phyloP scores from a whole-genome alignment of 2,888 invertebrate species.

The Rhagonycha lutea region DNA sequence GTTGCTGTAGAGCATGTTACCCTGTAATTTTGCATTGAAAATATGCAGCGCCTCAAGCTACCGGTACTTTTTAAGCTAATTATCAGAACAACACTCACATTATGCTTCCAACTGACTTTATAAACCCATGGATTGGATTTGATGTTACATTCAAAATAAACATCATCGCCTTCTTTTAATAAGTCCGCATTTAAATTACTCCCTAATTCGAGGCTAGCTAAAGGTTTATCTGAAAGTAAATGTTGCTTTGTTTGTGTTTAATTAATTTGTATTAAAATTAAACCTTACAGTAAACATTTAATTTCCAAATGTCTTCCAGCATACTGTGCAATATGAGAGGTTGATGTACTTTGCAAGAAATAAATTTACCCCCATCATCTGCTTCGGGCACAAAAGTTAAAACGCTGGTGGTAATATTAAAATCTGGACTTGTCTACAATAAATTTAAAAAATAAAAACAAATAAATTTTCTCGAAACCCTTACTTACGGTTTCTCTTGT shows the following conservation, averaged over 20 bases:
- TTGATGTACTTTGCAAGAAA: slow-evolving; percentile 80
- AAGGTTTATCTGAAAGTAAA: slow-evolving; percentile 74
- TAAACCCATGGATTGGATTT: slow-evolving; percentile 85
- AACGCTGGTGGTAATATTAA: slow-evolving; percentile 77
- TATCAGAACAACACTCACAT: slow-evolving; percentile 61
- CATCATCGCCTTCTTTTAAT: slow-evolving; percentile 86
- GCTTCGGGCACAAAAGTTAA: slow-evolving; percentile 77
- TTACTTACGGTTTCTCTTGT: slow-evolving; percentile 68
- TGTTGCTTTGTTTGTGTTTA: neutral
- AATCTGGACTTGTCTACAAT: slow-evolving; percentile 65
- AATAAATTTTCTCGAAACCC: neutral
- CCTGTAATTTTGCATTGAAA: slow-evolving; percentile 59
- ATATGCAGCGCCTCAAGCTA: neutral
- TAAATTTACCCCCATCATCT: slow-evolving; percentile 77
- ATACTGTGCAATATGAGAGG: slow-evolving; percentile 73
- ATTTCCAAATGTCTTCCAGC: slow-evolving; percentile 79
- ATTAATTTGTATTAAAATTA: neutral
- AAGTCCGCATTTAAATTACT: slow-evolving; percentile 78
- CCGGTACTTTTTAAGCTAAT: neutral
- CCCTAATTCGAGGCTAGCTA: slow-evolving; percentile 80
- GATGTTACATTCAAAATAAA: slow-evolving; percentile 89
- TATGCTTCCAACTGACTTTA: slow-evolving; percentile 77
- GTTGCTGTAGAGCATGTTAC: slow-evolving; percentile 78
- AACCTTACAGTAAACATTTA: slow-evolving; percentile 83
- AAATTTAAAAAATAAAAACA: slow-evolving; percentile 18